Evolutionary conservation across 2,888 invertebrate genomes (phyloP), one percentile per base, ranked within the genome.

Genomic region (Ennomos quercinarius): DNA sequence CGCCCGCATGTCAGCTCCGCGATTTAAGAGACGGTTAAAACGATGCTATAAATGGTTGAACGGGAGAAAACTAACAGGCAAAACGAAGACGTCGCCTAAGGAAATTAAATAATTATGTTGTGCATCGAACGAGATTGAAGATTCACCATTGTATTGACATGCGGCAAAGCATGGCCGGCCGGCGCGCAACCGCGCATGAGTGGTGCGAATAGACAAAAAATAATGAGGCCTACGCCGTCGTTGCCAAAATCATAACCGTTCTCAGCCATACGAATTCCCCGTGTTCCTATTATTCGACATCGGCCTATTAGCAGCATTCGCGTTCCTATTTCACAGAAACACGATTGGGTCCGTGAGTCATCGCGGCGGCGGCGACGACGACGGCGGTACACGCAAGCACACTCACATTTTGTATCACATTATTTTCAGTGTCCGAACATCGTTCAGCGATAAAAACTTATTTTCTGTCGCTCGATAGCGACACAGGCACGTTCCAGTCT

Each of bases 321-420:
- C 52, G 72, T 65, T 73, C 61, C 72, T 71, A 68, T 67, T 74
- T 61, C 72, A 75, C 77, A 70, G 73, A 74, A 77, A 78, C 78
- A 77, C 76, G 72, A 66, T 63, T 67, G 61, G 66, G 63, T 60
- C 67, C 65, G 68, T 81, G 81, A 81, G 71, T 80, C 81, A 83
- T 48, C 63, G 61, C 73, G 73, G 72, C 74, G 59, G 76, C 27
- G 73, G 72, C 74, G 59, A 76, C 27, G 27, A 55, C 58, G 67
- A 71, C 74, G 57, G 56, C 27, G 0, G 5, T 44, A 49, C 60
- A 77, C 71, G 80, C 75, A 75, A 67, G 75, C 77, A 74, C 77
- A 68, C 69, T 69, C 77, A 77, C 80, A 76, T 74, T 56, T 70
- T 69, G 67, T 73, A 72, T 71, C 77, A 77, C 74, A 80, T 55